A percentile compares a stretch with the other conserved stretches of the same genome.
Conservation (phyloP, 2,113 vertebrate species). For the Salvator merianae region DNA sequence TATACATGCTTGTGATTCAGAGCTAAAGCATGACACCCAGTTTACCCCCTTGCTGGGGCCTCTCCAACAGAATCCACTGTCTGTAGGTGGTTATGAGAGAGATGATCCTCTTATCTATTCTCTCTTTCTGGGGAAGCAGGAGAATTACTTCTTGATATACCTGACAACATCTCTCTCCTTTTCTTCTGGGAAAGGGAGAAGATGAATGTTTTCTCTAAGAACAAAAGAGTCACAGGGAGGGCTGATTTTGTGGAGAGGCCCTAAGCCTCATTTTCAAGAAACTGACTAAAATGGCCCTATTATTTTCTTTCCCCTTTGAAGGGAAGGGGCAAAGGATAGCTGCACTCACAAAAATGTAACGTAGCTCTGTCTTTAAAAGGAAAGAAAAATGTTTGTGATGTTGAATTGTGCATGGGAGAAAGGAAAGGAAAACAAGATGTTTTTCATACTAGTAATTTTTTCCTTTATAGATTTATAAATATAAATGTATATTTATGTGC, state of each 20-base stretch:
- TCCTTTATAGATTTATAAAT: too few species aligned
- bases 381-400: neutral
- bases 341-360: too few species aligned
- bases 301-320: neutral
- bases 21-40: slow-evolving; percentile 29
- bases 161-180: neutral
- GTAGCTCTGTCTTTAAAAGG: neutral
- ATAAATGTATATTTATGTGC: too few species aligned
- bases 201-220: neutral
- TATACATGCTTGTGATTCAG: slow-evolving; percentile 62
- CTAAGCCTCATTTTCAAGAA: neutral
- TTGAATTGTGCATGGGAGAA: neutral
- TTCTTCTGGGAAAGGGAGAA: neutral
- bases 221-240: neutral
- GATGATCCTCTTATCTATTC: slow-evolving; percentile 31
- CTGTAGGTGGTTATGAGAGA: slow-evolving; percentile 35
- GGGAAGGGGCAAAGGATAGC: neutral
- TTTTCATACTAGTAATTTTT: too few species aligned
- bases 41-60: slow-evolving; percentile 37
- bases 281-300: neutral
- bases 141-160: neutral
- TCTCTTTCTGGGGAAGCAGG: neutral
- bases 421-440: too few species aligned
- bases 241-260: neutral
- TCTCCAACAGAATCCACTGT: slow-evolving; percentile 28